phyloP scores from a whole-genome alignment of 2,797 vertebrate genomes.

The Sebastes trivittatus region DNA sequence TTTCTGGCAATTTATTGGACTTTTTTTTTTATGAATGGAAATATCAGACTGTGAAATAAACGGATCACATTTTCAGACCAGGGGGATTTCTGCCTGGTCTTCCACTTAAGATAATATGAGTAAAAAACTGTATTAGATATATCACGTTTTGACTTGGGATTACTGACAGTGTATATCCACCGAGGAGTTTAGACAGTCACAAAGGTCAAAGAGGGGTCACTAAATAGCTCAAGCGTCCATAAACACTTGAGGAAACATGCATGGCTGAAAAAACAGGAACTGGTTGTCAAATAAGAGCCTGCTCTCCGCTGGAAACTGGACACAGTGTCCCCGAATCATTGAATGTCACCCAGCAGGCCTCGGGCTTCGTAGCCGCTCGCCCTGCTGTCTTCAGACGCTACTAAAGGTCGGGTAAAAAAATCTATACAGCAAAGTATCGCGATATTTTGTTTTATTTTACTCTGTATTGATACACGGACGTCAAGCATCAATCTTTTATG shows the following conservation, averaged over 20 bases:
- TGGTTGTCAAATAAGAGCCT: conserved; percentile 43
- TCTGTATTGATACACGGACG: too few relatives aligned
- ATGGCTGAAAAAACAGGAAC: conserved; percentile 44
- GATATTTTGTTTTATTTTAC: too few relatives aligned
- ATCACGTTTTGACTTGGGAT: conserved; percentile 47
- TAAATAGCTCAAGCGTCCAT: conserved; percentile 51
- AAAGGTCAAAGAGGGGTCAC: conserved; percentile 38
- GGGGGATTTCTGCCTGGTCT: conserved; percentile 47
- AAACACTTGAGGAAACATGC: conserved; percentile 55
- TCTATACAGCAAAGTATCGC: rapidly evolving
- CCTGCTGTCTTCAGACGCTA: too few relatives aligned
- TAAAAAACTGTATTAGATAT: conserved; percentile 47
- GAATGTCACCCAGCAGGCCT: conserved; percentile 21
- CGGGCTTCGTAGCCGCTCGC: neutral
- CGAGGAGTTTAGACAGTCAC: conserved; percentile 26
- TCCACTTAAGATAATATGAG: conserved; percentile 62
- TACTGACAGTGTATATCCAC: conserved; percentile 34
- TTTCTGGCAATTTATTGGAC: conserved; percentile 34
- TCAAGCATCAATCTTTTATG: too few relatives aligned
- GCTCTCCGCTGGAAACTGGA: conserved; percentile 37
- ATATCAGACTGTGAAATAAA: conserved; percentile 53
- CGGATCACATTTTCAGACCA: conserved; percentile 41
- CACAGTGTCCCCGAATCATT: conserved; percentile 9
- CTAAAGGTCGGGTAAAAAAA: too few relatives aligned
- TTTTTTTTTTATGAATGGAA: conserved; percentile 52